Base-by-base conservation (phyloP, 2,797 vertebrate species). In the Pseudochaenichthys georgianus region DNA sequence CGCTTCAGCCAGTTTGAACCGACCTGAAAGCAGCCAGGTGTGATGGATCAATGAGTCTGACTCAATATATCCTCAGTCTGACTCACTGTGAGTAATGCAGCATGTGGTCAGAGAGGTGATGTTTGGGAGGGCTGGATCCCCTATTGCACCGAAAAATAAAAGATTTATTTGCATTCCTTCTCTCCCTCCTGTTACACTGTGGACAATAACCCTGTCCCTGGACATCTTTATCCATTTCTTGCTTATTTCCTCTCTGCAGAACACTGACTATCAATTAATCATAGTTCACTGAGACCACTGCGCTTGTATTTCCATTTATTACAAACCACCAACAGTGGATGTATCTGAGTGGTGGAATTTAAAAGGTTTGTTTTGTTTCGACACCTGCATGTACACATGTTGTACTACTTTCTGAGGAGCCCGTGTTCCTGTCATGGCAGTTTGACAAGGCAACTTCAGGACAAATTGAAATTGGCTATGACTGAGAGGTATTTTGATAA, bases 31-130 rank as follows among this genome's bases (percentile, higher is more conserved):
- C 70, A 65, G 63, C 66, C 60, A 50, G 66, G 62, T 48, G 17
- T 60, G 60, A 73, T 46, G 38, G 47, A 69, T 64, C 17, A n/a
- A 77, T 42, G 70, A 21, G 21, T 21, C 62, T 75, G 57, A 64
- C 67, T 71, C 23, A 13, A 51, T 21, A 8, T 8, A 43, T 78
- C 75, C 64, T 67, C 57, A 43, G 34, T 67, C 54, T 87, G n/a
- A n/a, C n/a, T n/a, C 82, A 84, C 41, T 61, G 59, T 76, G 79
- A 89, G 66, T 89, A n/a, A n/a, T n/a, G n/a, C n/a, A n/a, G n/a
- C n/a, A n/a, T n/a, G n/a, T n/a, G n/a, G n/a, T n/a, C 60, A 61
- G 28, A 52, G 73, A 59, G 43, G 60, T 60, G 66, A 82, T 34
- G 63, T 81, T 83, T 73, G 63, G 71, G 73, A 74, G 72, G 69